Evolutionary conservation across 35 echinoderm and acorn worm species (phyloP).

Genomic region (Lytechinus pictus): DNA sequence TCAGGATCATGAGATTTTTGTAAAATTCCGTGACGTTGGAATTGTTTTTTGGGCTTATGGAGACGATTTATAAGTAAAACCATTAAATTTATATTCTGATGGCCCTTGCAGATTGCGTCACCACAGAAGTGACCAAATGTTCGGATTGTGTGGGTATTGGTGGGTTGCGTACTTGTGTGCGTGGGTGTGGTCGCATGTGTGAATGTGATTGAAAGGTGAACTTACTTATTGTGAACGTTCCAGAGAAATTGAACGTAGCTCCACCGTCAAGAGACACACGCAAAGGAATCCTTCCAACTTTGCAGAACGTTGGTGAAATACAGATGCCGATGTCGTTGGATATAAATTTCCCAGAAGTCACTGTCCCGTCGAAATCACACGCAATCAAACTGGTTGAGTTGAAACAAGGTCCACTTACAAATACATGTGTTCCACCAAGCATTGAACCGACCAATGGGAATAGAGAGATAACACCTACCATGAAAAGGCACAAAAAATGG

Average conservation of each 20-base stretch:
- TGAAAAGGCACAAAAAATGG: background rate
- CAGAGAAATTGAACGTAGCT: background rate
- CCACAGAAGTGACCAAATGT: too few relatives aligned
- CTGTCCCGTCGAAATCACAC: background rate
- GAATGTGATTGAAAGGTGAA: too few relatives aligned
- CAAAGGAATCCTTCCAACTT: conserved; percentile 36
- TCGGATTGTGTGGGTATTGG: too few relatives aligned
- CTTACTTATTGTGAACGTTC: background rate
- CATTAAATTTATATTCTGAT: too few relatives aligned
- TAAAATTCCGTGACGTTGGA: too few relatives aligned
- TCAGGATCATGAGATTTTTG: too few relatives aligned
- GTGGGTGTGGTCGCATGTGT: too few relatives aligned
- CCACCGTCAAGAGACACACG: background rate
- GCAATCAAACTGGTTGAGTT: background rate
- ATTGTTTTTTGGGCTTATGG: too few relatives aligned
- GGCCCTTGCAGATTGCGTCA: too few relatives aligned
- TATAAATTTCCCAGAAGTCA: background rate
- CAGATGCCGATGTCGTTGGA: background rate
- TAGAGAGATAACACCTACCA: background rate
- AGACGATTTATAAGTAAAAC: too few relatives aligned
- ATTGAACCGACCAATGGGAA: conserved; percentile 37
- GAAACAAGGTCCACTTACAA: background rate
- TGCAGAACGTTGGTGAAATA: conserved; percentile 18
- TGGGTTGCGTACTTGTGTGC: too few relatives aligned
- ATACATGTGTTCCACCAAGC: conserved; percentile 36